Conservation (phyloP, 2,113 vertebrate genomes). For the Puffinus mauretanicus region DNA sequence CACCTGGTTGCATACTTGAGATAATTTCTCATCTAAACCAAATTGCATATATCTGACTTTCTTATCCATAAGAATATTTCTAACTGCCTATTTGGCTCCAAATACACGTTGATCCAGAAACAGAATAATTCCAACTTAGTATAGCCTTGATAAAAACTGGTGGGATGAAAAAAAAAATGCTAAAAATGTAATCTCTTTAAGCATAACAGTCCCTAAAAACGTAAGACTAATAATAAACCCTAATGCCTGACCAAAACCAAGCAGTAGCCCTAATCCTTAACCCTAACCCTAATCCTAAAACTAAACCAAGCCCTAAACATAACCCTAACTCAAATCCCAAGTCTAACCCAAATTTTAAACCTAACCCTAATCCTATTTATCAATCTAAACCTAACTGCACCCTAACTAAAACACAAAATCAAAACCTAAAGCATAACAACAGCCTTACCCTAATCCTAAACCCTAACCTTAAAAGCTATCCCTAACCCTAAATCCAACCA, state of each 20-base stretch:
- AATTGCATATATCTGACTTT: not conserved
- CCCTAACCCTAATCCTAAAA: not conserved
- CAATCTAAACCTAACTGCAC: not conserved
- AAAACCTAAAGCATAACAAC: not conserved
- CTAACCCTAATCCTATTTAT: not conserved
- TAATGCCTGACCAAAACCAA: not conserved
- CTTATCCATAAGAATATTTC: not conserved
- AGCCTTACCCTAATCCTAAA: not conserved
- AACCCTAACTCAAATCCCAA: not conserved
- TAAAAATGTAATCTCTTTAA: not conserved
- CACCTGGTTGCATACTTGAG: not conserved
- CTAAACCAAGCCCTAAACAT: not conserved
- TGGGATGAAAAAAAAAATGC: not conserved
- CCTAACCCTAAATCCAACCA: not conserved
- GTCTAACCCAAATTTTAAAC: not conserved
- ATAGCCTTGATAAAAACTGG: not conserved
- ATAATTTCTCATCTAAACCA: not conserved
- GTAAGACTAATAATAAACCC: not conserved
- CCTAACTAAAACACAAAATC: not conserved
- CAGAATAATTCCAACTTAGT: not conserved
- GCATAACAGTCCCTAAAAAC: not conserved
- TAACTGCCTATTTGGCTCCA: not conserved
- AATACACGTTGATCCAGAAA: not conserved
- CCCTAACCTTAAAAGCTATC: not conserved
- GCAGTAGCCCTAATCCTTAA: not conserved